These are phyloP conservation scores for Eupithecia pulchellata DNA, from an alignment of 2,888 invertebrate species.

Conservation along the genomic window DNA sequence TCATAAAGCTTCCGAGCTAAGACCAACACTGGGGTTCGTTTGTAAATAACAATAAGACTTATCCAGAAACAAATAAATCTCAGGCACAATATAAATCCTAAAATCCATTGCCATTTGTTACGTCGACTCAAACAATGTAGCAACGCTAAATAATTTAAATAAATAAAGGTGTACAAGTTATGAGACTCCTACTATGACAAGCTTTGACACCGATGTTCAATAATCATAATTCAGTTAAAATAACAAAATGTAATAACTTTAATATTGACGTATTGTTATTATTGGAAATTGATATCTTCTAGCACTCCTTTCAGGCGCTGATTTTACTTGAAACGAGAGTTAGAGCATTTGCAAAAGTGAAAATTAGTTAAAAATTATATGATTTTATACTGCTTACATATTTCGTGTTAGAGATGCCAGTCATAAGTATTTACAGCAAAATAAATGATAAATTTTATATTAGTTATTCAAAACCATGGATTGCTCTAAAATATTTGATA, in stretches of 20 bases:
- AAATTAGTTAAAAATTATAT: too few relatives aligned
- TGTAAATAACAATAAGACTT: neutral
- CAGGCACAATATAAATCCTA: neutral
- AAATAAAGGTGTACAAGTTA: conserved; percentile 8
- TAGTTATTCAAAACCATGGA: neutral
- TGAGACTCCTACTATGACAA: conserved; percentile 13
- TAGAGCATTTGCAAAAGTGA: neutral
- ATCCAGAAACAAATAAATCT: neutral
- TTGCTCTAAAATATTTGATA: neutral
- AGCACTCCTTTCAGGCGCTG: neutral
- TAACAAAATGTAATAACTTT: conserved; percentile 13
- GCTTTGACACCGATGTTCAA: conserved; percentile 18
- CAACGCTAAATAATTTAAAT: neutral
- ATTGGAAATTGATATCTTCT: conserved; percentile 25
- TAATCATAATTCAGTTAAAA: conserved; percentile 29
- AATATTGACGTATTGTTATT: conserved; percentile 20
- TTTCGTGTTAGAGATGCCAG: too few relatives aligned
- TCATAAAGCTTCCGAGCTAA: too few relatives aligned
- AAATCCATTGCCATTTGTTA: neutral
- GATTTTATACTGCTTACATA: too few relatives aligned
- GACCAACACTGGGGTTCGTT: neutral
- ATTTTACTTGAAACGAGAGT: neutral
- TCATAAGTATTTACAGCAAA: neutral
- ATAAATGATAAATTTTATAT: neutral
- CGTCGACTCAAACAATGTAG: neutral